phyloP scores from a whole-genome alignment of 2,113 vertebrate species.

The Tachuris rubrigastra region DNA sequence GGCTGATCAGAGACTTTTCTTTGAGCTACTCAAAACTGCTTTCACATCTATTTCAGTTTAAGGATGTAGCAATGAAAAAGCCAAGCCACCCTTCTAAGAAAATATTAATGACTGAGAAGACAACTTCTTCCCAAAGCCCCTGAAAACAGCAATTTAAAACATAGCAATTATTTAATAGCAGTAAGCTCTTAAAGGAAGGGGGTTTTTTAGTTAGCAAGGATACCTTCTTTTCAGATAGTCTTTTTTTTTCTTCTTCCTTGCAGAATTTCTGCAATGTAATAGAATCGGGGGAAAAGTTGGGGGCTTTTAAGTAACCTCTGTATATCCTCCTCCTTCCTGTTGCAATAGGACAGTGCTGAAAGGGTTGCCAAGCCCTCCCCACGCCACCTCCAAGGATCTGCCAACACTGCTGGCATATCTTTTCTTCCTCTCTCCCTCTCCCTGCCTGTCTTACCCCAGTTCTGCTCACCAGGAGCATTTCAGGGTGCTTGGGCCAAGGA shows the following conservation, averaged over 20 bases:
- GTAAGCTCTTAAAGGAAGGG: neutral
- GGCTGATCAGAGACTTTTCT: slow-evolving; percentile 35
- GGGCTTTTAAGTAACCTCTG: slow-evolving; percentile 68
- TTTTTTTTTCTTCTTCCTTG: neutral
- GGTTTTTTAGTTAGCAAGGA: neutral
- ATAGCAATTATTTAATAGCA: slow-evolving; percentile 27
- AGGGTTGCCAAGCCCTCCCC: slow-evolving; percentile 11
- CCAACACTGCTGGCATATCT: neutral
- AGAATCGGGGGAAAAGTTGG: slow-evolving; percentile 10
- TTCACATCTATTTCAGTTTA: slow-evolving; percentile 31
- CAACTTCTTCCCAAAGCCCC: slow-evolving; percentile 9
- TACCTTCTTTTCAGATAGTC: slow-evolving; percentile 63
- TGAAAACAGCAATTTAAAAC: slow-evolving; percentile 30
- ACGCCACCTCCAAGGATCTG: neutral
- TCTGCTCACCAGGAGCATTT: neutral
- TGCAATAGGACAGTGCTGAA: slow-evolving; percentile 24
- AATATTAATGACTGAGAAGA: slow-evolving; percentile 20
- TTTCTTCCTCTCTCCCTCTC: neutral
- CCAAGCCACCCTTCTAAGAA: neutral
- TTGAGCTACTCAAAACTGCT: slow-evolving; percentile 37
- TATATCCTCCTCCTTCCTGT: slow-evolving; percentile 48
- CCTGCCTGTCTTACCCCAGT: neutral
- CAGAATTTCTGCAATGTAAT: slow-evolving; percentile 54
- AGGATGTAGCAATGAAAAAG: neutral
- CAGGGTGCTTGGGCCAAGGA: neutral